Percentiles rank a stretch among this genome's conserved stretches.
These are phyloP conservation scores for Acrossocheilus wenchowensis DNA, from an alignment of 2,797 vertebrate species.

Conservation along the genomic window DNA sequence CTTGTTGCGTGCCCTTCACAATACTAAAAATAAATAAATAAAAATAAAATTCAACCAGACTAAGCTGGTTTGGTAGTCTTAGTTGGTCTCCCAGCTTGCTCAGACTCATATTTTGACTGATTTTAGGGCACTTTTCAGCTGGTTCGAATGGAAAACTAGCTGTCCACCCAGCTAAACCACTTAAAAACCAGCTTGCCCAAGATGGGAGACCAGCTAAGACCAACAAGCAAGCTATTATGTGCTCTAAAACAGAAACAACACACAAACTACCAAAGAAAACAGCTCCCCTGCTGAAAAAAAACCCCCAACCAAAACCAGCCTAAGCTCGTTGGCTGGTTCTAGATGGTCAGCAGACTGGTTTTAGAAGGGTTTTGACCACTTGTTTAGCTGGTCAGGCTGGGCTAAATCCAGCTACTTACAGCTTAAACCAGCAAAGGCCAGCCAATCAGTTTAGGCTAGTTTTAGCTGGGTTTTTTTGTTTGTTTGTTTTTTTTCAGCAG, in stretches of 20 bases:
- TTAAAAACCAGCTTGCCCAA: background rate
- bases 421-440: too few species aligned
- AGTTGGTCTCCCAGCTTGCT: background rate
- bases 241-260: background rate
- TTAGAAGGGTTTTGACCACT: too few species aligned
- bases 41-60: background rate
- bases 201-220: background rate
- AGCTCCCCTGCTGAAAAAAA: too few species aligned
- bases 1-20: background rate
- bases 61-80: background rate
- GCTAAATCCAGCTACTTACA: too few species aligned
- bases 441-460: too few species aligned
- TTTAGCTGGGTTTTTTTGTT: too few species aligned
- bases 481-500: too few species aligned
- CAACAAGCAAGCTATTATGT: background rate
- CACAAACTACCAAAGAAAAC: background rate
- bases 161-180: background rate
- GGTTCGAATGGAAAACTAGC: background rate
- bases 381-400: too few species aligned
- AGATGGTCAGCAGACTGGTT: too few species aligned
- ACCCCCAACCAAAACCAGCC: too few species aligned
- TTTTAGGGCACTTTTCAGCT: background rate
- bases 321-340: too few species aligned
- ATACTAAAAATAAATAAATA: background rate
- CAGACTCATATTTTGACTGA: background rate